phyloP scores from a whole-genome alignment of 1,140 invertebrate genomes.

The Steinernema khuongi region DNA sequence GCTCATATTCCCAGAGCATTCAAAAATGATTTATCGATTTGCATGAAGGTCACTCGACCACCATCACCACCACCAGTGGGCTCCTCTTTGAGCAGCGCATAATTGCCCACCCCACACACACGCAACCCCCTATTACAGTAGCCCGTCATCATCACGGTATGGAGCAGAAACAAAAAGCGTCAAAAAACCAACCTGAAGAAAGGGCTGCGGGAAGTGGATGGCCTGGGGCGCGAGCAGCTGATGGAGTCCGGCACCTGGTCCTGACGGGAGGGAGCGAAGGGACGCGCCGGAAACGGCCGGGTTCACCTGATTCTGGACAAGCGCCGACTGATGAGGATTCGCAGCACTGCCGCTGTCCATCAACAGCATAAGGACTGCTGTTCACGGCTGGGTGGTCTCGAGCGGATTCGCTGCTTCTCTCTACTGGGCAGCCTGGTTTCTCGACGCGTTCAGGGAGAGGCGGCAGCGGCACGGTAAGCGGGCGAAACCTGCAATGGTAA shows the following conservation, averaged over 20 bases:
- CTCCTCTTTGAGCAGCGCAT: too few species aligned
- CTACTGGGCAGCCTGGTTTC: too few species aligned
- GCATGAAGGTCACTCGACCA: too few species aligned
- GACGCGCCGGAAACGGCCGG: not conserved
- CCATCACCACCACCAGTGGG: too few species aligned
- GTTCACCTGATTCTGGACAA: not conserved
- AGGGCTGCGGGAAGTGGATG: not conserved
- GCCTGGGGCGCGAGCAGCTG: constrained; percentile 5
- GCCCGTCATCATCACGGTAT: too few species aligned
- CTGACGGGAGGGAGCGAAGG: not conserved
- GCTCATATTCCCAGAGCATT: too few species aligned
- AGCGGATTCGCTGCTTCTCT: not conserved
- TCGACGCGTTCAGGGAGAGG: too few species aligned
- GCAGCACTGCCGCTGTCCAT: constrained; percentile 5
- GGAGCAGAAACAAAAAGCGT: not conserved
- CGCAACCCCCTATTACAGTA: not conserved
- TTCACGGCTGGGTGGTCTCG: not conserved
- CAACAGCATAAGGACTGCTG: not conserved
- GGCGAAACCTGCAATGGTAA: too few species aligned
- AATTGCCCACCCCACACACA: not conserved
- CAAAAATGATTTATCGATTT: too few species aligned
- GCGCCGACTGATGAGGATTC: not conserved
- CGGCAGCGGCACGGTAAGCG: too few species aligned
- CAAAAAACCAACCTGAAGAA: constrained; percentile 1
- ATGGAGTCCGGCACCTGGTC: not conserved